A percentile compares a stretch with the other conserved stretches of the same genome.
Evolutionary conservation across 2,888 invertebrate species (phyloP).

Genomic region (Agriopis aurantiaria): DNA sequence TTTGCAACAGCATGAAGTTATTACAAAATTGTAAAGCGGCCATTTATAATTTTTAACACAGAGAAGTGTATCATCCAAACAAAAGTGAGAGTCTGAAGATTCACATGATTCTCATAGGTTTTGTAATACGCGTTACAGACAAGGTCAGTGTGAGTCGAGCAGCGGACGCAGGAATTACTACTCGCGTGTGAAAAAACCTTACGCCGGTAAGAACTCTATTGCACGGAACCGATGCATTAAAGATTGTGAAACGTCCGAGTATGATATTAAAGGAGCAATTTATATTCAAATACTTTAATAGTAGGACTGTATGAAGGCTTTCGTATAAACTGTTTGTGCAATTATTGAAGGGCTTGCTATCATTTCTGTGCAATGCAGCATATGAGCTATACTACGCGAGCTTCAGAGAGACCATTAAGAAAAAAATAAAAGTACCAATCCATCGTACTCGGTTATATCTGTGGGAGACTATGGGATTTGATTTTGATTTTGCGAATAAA

Average conservation of each 20-base stretch:
- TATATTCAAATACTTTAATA: conserved; percentile 28
- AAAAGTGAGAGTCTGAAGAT: conserved; percentile 40
- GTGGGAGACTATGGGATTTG: too few species aligned
- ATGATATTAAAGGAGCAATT: conserved; percentile 35
- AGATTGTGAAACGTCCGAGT: conserved; percentile 56
- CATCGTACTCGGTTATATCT: background rate
- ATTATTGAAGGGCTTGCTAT: background rate
- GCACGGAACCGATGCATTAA: conserved; percentile 59
- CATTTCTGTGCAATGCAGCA: background rate
- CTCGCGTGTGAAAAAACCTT: conserved; percentile 70
- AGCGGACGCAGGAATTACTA: conserved; percentile 66
- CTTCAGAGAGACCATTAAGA: too few species aligned
- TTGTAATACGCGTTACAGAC: conserved; percentile 56
- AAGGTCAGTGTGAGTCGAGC: conserved; percentile 54
- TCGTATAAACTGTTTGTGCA: background rate
- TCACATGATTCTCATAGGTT: conserved; percentile 52
- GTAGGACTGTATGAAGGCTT: conserved; percentile 26
- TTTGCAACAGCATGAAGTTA: conserved; percentile 12
- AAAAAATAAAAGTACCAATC: too few species aligned
- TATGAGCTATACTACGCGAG: too few species aligned
- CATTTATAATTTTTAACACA: conserved; percentile 25
- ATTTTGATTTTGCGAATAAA: too few species aligned
- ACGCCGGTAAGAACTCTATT: conserved; percentile 43
- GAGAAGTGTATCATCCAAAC: conserved; percentile 29
- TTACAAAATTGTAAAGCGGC: background rate